Percentiles rank a stretch among this genome's conserved stretches.
Conservation (phyloP, 2,113 vertebrate species). For the Lipotes vexillifer region DNA sequence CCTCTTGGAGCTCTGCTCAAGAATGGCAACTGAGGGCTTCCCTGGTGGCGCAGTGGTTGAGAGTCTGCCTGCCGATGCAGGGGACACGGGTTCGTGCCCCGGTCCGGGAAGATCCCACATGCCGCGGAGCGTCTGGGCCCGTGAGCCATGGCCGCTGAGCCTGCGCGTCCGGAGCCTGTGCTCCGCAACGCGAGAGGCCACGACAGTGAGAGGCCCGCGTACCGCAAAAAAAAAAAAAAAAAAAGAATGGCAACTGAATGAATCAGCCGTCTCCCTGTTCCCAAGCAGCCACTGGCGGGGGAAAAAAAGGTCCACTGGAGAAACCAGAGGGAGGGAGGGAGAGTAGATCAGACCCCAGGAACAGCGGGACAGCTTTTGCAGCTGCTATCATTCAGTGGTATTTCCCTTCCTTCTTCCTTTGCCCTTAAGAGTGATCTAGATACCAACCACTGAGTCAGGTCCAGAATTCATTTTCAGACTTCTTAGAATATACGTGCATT, state of each 20-base stretch:
- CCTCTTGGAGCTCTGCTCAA: not conserved
- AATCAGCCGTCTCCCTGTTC: not conserved
- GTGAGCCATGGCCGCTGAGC: too few species aligned
- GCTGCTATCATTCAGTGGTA: not conserved
- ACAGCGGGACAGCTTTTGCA: not conserved
- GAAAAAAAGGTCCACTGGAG: not conserved
- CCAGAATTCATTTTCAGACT: not conserved
- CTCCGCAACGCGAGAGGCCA: too few species aligned
- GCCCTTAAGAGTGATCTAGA: not conserved
- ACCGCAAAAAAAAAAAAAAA: too few species aligned
- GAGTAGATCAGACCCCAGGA: not conserved
- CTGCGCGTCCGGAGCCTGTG: too few species aligned
- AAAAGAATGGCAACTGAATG: not conserved
- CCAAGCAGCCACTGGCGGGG: not conserved
- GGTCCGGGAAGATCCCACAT: too few species aligned
- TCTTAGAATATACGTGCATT: not conserved
- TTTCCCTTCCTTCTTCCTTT: slow-evolving; percentile 1
- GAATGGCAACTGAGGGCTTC: not conserved
- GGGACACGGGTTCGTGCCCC: too few species aligned
- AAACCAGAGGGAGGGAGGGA: not conserved
- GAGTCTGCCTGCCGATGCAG: too few species aligned
- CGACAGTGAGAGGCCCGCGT: too few species aligned
- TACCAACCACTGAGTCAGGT: not conserved
- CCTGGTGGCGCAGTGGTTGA: too few species aligned
- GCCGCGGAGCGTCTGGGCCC: too few species aligned